Base-by-base conservation (phyloP, 1,140 invertebrate genomes). In the Melitaea cinxia region DNA sequence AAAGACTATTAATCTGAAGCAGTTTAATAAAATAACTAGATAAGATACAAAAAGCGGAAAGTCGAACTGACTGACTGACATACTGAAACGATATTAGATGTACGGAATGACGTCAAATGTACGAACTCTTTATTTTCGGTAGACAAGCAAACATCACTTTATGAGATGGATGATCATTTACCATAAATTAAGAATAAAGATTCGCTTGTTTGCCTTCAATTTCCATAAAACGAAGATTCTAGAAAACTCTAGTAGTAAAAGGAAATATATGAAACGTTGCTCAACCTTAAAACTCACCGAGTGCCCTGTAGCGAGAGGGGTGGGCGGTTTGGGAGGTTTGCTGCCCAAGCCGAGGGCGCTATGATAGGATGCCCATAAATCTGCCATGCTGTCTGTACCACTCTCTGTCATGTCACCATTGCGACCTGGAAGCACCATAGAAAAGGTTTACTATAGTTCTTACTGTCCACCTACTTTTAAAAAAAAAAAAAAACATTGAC, bases 341-440 rank as follows among this genome's bases (percentile, higher is more conserved):
- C 85, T 88, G 91, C 90, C 93, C 66, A 94, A 92, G 2, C 94
- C 93, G 75, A 95, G 91, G 1, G 94, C 93, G 57, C 92, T 92
- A 82, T 95, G 94, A 78, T 96, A 96, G 26, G 95, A 95, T 0
- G 95, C 95, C 95, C 95, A 96, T 37, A 96, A 88, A 7, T 95
- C 95, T 9, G 95, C 94, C 93, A 95, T 94, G 73, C 94, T 94
- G 75, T 94, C 94, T 66, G 92, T 89, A 68, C 91, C 91, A 74
- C 85, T 72, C 61, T 91, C 88, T 24, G 82, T 69, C 53, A 86
- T 83, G 37, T 93, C 92, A 26, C 92, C 91, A 64, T 91, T 92
- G 50, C 94, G 89, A 63, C 87, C 91, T 92, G 85, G 5, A 85
- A 80, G 33, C 52, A 79, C 12, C 35, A 47, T 9, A 23, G 0